Evolutionary conservation across 2,113 vertebrate species (phyloP).

Genomic region (Entelurus aequoreus): DNA sequence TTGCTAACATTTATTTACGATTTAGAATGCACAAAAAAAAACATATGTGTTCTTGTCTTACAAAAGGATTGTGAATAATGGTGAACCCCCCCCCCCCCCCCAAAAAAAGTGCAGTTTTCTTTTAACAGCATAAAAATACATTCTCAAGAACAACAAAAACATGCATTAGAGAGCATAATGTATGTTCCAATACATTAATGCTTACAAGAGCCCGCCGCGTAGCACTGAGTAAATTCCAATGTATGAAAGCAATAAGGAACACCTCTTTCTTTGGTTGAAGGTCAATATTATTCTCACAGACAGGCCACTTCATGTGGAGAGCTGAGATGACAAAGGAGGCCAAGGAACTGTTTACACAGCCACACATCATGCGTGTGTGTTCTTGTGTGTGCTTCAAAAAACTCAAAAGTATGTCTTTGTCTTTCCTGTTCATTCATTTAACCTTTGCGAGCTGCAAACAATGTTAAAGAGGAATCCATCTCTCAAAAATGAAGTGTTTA

Average conservation of each 20-base stretch:
- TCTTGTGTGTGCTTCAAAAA: conserved; percentile 1
- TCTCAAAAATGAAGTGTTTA: not conserved
- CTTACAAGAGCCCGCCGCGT: not conserved
- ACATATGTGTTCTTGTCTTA: too few relatives aligned
- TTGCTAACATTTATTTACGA: too few relatives aligned
- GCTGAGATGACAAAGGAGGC: conserved; percentile 37
- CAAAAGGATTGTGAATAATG: too few relatives aligned
- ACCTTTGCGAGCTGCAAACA: conserved; percentile 13
- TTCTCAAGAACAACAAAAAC: not conserved
- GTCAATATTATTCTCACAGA: conserved; percentile 60
- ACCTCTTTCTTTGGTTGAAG: conserved; percentile 50
- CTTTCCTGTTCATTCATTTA: conserved; percentile 40
- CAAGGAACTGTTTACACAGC: conserved; percentile 20
- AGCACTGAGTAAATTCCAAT: conserved; percentile 10
- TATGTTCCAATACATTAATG: too few relatives aligned
- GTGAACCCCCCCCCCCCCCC: too few relatives aligned
- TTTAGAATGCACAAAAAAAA: too few relatives aligned
- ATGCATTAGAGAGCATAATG: not conserved
- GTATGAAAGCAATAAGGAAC: conserved; percentile 45
- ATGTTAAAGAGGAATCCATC: not conserved
- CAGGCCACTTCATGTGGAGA: conserved; percentile 27
- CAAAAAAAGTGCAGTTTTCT: too few relatives aligned
- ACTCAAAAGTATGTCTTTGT: conserved; percentile 13
- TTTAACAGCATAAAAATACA: not conserved
- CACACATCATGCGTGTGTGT: not conserved